A percentile compares a stretch with the other conserved stretches of the same genome.
Conservation (phyloP, 2,888 invertebrate species). For the Stegana nigrithorax region DNA sequence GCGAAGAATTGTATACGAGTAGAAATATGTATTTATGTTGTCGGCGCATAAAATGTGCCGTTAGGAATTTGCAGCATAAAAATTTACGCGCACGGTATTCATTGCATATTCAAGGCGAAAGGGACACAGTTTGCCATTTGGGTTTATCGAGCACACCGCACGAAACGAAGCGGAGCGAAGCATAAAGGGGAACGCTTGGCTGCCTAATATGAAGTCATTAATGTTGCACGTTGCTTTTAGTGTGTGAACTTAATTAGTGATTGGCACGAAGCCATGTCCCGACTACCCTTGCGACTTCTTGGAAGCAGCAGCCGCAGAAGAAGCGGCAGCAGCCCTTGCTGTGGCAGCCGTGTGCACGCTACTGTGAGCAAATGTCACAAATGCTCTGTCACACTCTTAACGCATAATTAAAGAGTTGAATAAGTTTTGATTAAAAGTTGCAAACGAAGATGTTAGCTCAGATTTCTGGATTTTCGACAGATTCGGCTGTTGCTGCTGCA, state of each 20-base stretch:
- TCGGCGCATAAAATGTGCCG: background rate
- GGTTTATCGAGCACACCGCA: background rate
- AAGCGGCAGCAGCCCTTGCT: background rate
- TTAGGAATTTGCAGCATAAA: background rate
- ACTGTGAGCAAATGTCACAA: background rate
- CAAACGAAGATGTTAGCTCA: background rate
- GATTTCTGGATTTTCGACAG: background rate
- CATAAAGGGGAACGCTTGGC: background rate
- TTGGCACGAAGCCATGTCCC: background rate
- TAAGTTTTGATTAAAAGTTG: conserved; percentile 52
- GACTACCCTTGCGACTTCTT: background rate
- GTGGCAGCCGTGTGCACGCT: background rate
- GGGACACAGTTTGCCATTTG: conserved; percentile 1
- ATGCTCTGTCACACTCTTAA: background rate
- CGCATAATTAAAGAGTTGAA: conserved; percentile 8
- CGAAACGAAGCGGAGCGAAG: no score
- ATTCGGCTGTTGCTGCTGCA: background rate
- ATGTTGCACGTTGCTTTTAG: background rate
- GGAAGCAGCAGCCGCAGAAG: background rate
- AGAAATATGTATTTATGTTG: background rate
- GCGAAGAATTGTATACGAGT: background rate
- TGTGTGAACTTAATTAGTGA: conserved; percentile 15
- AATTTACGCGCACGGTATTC: conserved; percentile 1
- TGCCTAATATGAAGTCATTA: conserved; percentile 2
- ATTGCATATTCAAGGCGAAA: conserved; percentile 13